Conservation (phyloP, 1,140 invertebrate genomes). For the Tetramorium simillimum region DNA sequence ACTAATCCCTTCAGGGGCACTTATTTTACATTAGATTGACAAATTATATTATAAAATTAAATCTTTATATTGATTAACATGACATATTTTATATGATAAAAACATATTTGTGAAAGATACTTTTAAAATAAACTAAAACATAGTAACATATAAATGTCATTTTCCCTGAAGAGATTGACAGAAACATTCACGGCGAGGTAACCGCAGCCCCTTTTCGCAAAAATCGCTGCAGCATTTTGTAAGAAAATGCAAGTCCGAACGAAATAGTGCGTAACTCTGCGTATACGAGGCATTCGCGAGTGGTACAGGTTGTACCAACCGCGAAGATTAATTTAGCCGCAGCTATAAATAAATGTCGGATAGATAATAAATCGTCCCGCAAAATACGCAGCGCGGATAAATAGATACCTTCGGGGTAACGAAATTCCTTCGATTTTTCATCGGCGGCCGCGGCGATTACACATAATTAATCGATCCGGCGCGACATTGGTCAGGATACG, state of each 20-base stretch:
- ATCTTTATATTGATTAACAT: too few relatives aligned
- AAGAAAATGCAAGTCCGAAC: slow-evolving; percentile 2
- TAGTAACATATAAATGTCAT: neutral
- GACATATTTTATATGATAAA: neutral
- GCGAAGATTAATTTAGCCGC: slow-evolving; percentile 53
- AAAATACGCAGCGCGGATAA: slow-evolving; percentile 50
- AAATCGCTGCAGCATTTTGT: neutral
- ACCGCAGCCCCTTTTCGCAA: neutral
- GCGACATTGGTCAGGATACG: slow-evolving; percentile 33
- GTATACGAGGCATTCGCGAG: slow-evolving; percentile 7
- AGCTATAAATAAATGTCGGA: slow-evolving; percentile 56
- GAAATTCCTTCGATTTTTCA: slow-evolving; percentile 53
- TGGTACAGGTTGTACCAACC: slow-evolving; percentile 11
- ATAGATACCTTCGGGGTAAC: slow-evolving; percentile 55
- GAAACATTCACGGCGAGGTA: neutral
- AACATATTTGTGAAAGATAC: neutral
- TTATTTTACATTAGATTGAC: neutral
- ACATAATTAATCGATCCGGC: slow-evolving; percentile 57
- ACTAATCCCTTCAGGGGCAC: slow-evolving; percentile 16
- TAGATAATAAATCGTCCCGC: slow-evolving; percentile 57
- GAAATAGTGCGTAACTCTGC: slow-evolving; percentile 37
- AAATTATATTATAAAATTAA: neutral
- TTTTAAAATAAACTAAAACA: neutral
- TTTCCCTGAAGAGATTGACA: neutral
- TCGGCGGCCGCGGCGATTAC: slow-evolving; percentile 33